Conservation (phyloP, 2,797 vertebrate species). For the Lagocephalus sceleratus region DNA sequence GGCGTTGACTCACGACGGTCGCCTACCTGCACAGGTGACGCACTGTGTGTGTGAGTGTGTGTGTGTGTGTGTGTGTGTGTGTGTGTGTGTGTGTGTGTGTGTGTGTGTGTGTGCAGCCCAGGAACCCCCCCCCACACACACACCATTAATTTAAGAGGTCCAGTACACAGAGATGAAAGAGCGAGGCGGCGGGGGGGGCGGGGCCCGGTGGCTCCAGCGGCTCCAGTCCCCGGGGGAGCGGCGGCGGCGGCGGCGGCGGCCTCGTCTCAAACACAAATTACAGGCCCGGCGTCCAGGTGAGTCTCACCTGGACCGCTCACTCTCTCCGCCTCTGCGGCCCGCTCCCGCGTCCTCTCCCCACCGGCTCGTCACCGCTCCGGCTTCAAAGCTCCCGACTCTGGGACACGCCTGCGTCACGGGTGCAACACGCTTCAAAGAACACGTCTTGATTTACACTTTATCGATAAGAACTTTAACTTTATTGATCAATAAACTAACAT, state of each 20-base stretch:
- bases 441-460: too few species aligned
- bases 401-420: too few species aligned
- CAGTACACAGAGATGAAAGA: slow-evolving; percentile 58
- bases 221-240: slow-evolving; percentile 53
- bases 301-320: slow-evolving; percentile 51
- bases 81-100: too few species aligned
- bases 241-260: slow-evolving; percentile 13
- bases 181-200: slow-evolving; percentile 31
- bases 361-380: background rate
- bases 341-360: slow-evolving; percentile 21
- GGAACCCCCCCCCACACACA: too few species aligned
- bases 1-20: slow-evolving; percentile 23
- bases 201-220: slow-evolving; percentile 43
- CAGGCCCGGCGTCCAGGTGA: slow-evolving; percentile 57
- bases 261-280: slow-evolving; percentile 59
- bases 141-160: slow-evolving; percentile 44
- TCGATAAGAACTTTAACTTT: too few species aligned
- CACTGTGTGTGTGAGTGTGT: slow-evolving; percentile 10
- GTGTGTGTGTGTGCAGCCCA: too few species aligned
- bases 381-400: background rate
- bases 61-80: slow-evolving; percentile 1
- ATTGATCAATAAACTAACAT: too few species aligned
- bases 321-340: slow-evolving; percentile 31
- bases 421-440: too few species aligned
- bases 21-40: slow-evolving; percentile 42